These are phyloP conservation scores for Nettapus auritus DNA, from an alignment of 2,113 vertebrate species.

Conservation along the genomic window DNA sequence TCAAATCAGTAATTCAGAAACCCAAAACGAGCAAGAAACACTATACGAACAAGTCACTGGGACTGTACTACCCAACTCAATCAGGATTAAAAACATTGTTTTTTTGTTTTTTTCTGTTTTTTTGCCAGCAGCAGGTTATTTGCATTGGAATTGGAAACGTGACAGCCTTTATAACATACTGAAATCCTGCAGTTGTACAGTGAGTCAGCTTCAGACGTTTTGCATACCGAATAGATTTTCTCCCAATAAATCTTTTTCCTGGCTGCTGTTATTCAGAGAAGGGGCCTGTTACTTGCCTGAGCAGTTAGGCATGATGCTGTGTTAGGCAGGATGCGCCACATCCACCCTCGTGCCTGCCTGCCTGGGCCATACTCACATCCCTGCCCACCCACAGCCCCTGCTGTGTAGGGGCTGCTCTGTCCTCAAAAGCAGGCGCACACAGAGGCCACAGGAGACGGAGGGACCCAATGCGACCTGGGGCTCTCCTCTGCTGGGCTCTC, in stretches of 20 bases:
- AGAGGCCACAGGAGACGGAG: accelerated
- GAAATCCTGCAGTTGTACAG: neutral
- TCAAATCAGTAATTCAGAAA: neutral
- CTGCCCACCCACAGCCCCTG: neutral
- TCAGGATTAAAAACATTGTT: neutral
- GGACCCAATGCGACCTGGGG: no score
- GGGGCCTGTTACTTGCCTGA: neutral
- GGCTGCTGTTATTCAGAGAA: no score
- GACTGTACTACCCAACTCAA: accelerated
- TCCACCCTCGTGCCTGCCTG: no score
- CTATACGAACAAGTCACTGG: accelerated
- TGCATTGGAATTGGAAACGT: neutral
- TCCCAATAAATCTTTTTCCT: neutral
- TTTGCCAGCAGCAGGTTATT: neutral
- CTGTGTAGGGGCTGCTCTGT: neutral
- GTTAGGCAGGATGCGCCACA: no score
- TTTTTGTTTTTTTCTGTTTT: no score
- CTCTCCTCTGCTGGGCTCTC: neutral
- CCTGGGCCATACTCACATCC: neutral
- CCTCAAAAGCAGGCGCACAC: neutral
- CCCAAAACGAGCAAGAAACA: neutral
- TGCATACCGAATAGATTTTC: neutral
- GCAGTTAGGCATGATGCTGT: neutral
- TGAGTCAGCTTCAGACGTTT: neutral
- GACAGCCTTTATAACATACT: neutral